A percentile compares a stretch with the other conserved stretches of the same genome.
Evolutionary conservation across 2,888 invertebrate species (phyloP).

Genomic region (Stenoptilia bipunctidactyla): DNA sequence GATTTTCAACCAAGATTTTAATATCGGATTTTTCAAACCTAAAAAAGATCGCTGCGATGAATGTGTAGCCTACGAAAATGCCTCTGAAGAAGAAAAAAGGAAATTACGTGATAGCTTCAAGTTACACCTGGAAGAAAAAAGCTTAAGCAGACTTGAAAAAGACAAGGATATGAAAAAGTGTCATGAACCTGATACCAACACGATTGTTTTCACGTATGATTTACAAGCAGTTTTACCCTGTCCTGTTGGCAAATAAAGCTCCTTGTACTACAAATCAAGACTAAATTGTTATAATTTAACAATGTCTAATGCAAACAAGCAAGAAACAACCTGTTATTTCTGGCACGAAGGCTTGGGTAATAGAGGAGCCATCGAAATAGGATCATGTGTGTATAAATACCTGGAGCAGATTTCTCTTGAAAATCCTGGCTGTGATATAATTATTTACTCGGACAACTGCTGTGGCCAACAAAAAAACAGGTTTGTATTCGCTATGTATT

Average conservation of each 20-base stretch:
- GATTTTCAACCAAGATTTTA: slow-evolving; percentile 16
- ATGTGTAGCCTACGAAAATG: slow-evolving; percentile 17
- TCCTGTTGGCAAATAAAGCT: slow-evolving; percentile 11
- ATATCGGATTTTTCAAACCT: slow-evolving; percentile 14
- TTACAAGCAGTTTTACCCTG: slow-evolving; percentile 16
- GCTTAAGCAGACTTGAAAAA: slow-evolving; percentile 16
- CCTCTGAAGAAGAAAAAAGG: slow-evolving; percentile 14
- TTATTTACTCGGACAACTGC: slow-evolving; percentile 12
- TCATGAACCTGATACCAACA: slow-evolving; percentile 7
- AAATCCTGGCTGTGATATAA: slow-evolving; percentile 11
- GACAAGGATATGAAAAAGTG: slow-evolving; percentile 10
- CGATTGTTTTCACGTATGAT: slow-evolving; percentile 15
- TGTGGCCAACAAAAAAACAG: slow-evolving; percentile 12
- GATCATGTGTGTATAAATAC: slow-evolving; percentile 6
- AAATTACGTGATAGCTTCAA: slow-evolving; percentile 12
- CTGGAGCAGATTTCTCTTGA: slow-evolving; percentile 3
- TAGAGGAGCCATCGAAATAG: slow-evolving; percentile 8
- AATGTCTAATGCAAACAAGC: slow-evolving; percentile 4
- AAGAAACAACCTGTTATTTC: slow-evolving; percentile 5
- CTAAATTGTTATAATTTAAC: slow-evolving; percentile 17
- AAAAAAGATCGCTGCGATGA: slow-evolving; percentile 17
- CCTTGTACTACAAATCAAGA: slow-evolving; percentile 15
- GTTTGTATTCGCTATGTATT: slow-evolving; percentile 11
- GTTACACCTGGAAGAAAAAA: slow-evolving; percentile 14
- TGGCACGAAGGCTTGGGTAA: slow-evolving; percentile 8